Evolutionary conservation across 1,140 invertebrate species (phyloP).

Genomic region (Heliconius hermathena): DNA sequence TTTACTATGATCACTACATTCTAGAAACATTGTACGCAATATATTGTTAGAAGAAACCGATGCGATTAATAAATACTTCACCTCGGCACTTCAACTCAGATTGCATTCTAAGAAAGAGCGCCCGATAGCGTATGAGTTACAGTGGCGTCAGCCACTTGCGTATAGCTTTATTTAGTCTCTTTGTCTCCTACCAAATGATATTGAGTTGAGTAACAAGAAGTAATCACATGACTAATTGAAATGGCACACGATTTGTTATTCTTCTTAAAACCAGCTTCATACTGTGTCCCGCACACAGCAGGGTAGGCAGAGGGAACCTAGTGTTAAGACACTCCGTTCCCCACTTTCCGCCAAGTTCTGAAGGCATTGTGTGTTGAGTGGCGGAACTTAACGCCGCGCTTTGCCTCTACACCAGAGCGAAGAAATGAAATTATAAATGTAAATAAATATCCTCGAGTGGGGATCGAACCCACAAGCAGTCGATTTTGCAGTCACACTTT

Average conservation of each 20-base stretch:
- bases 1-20: constrained; percentile 28
- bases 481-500: too few relatives aligned
- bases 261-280: too few relatives aligned
- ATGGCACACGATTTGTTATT: constrained; percentile 11
- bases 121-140: constrained; percentile 61
- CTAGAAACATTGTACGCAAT: constrained; percentile 46
- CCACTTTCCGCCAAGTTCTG: too few relatives aligned
- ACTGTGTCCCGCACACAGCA: too few relatives aligned
- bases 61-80: constrained; percentile 72
- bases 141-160: constrained; percentile 52
- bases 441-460: too few relatives aligned
- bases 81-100: constrained; percentile 55
- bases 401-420: too few relatives aligned
- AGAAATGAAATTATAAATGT: too few relatives aligned
- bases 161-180: constrained; percentile 51
- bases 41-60: constrained; percentile 66
- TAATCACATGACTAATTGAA: constrained; percentile 60
- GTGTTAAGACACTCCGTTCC: too few relatives aligned
- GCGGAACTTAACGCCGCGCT: too few relatives aligned
- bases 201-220: constrained; percentile 67
- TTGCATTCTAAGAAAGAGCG: constrained; percentile 70
- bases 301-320: too few relatives aligned
- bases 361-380: too few relatives aligned
- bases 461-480: too few relatives aligned
- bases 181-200: constrained; percentile 51